phyloP scores from a whole-genome alignment of 1,140 invertebrate species.

The Drosophila baimaii region DNA sequence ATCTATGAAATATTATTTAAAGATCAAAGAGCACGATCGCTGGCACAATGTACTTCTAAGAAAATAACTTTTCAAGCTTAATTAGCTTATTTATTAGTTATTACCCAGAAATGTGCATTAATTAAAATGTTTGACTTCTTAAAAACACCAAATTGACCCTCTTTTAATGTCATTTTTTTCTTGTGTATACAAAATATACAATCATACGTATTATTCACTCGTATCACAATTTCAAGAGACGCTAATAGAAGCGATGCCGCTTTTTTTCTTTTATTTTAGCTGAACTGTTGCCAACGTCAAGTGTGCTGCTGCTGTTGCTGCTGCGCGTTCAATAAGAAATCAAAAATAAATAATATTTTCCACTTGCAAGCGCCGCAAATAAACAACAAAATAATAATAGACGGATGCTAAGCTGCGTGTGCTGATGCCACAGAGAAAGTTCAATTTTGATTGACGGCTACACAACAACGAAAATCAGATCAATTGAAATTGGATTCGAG shows the following conservation, averaged over 20 bases:
- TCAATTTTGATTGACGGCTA: slow-evolving; percentile 73
- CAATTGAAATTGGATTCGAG: slow-evolving; percentile 21
- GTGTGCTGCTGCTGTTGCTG: slow-evolving; percentile 29
- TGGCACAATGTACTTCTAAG: too few relatives aligned
- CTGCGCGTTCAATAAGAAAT: slow-evolving; percentile 42
- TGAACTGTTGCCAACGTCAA: slow-evolving; percentile 71
- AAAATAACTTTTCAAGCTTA: background rate
- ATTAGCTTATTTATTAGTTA: background rate
- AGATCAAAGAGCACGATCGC: background rate
- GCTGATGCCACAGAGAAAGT: slow-evolving; percentile 61
- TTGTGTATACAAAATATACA: background rate
- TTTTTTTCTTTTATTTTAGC: slow-evolving; percentile 4
- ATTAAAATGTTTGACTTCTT: background rate
- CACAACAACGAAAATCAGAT: slow-evolving; percentile 26
- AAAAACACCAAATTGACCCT: background rate
- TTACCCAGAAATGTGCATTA: background rate
- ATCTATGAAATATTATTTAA: too few relatives aligned
- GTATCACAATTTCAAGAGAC: slow-evolving; percentile 49
- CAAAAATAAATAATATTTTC: slow-evolving; percentile 64
- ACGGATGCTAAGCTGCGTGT: slow-evolving; percentile 37
- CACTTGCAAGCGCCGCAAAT: slow-evolving; percentile 44
- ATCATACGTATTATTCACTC: slow-evolving; percentile 7
- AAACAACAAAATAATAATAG: slow-evolving; percentile 35
- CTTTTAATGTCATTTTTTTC: background rate
- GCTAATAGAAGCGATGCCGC: slow-evolving; percentile 51